Conservation (phyloP, 2,888 invertebrate species). For the Ceramica pisi region DNA sequence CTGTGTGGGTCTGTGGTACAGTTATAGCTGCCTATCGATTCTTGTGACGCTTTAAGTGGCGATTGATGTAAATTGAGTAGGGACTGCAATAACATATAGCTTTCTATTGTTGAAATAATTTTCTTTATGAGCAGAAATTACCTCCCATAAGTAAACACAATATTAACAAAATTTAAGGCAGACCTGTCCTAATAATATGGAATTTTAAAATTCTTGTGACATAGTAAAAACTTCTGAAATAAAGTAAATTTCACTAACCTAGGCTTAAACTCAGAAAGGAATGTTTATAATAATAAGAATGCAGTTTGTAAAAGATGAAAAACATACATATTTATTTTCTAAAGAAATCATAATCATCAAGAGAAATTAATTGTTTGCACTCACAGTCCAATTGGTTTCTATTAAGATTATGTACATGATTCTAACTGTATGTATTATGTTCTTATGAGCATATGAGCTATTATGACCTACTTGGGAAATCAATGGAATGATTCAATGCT, state of each 20-base stretch:
- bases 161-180: neutral
- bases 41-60: neutral
- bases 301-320: neutral
- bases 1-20: neutral
- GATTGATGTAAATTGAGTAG: neutral
- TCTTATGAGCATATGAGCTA: slow-evolving; percentile 27
- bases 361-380: slow-evolving; percentile 42
- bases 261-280: too few relatives aligned
- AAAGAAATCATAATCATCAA: slow-evolving; percentile 25
- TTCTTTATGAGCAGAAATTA: neutral
- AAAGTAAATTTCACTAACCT: neutral
- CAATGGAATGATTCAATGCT: slow-evolving; percentile 44
- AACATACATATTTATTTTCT: neutral
- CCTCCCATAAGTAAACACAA: neutral
- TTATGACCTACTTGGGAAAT: slow-evolving; percentile 56
- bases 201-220: too few relatives aligned
- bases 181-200: neutral
- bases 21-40: neutral
- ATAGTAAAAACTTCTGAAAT: neutral
- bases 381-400: slow-evolving; percentile 54
- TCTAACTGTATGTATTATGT: slow-evolving; percentile 48
- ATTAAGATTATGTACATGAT: slow-evolving; percentile 45
- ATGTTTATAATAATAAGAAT: neutral
- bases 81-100: too few relatives aligned
- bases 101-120: neutral